Conservation (phyloP, 1,140 invertebrate species). For the Nylanderia fulva region DNA sequence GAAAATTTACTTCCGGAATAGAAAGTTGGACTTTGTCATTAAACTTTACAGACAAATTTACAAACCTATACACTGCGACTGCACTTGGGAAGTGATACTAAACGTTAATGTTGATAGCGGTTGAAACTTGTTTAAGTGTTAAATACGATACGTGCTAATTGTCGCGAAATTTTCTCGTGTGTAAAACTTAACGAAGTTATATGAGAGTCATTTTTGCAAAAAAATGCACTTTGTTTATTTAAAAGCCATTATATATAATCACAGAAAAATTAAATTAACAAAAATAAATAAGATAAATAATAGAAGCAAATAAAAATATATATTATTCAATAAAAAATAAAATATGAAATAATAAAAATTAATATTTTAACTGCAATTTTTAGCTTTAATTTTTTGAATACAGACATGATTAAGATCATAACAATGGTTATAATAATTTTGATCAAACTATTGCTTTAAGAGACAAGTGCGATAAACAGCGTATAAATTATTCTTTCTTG, state of each 20-base stretch:
- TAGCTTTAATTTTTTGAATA: too few relatives aligned
- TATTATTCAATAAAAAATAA: neutral
- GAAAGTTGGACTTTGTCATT: slow-evolving; percentile 17
- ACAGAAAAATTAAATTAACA: neutral
- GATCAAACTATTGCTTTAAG: too few relatives aligned
- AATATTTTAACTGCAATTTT: neutral
- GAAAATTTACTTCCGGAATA: neutral
- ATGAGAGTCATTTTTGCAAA: neutral
- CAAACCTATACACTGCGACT: neutral
- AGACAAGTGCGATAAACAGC: too few relatives aligned
- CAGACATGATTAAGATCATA: too few relatives aligned
- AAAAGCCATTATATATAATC: neutral
- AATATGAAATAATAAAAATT: neutral
- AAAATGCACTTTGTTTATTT: neutral
- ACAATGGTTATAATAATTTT: too few relatives aligned
- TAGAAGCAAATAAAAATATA: neutral
- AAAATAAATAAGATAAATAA: neutral
- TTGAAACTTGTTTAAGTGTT: slow-evolving; percentile 6
- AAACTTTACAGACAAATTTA: slow-evolving; percentile 28
- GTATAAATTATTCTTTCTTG: too few relatives aligned
- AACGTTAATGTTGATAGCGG: slow-evolving; percentile 16
- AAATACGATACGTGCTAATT: slow-evolving; percentile 25
- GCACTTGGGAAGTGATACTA: neutral
- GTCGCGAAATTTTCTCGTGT: slow-evolving; percentile 4
- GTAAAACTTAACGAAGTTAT: neutral